Conservation (phyloP, 2,797 vertebrate genomes). For the Spinibarbus caldwelli region DNA sequence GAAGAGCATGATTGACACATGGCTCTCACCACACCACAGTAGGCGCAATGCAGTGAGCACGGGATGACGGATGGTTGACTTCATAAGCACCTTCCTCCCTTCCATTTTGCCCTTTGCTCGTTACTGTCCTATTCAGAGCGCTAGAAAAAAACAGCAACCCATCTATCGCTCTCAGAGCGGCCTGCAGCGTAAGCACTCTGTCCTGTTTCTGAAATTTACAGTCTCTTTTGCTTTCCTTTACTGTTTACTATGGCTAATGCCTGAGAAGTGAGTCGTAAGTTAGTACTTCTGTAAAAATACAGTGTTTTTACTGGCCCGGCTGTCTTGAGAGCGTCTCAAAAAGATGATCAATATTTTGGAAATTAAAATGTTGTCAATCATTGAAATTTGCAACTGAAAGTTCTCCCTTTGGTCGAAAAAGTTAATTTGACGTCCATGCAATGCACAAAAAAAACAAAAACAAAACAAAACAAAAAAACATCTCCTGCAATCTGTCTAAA, state of each 20-base stretch:
- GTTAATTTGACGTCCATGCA: neutral
- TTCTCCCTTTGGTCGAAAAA: neutral
- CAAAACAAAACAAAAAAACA: neutral
- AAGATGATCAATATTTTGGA: neutral
- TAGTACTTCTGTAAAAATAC: no score
- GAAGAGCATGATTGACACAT: conserved; percentile 53
- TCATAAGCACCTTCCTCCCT: conserved; percentile 24
- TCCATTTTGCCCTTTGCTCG: conserved; percentile 2
- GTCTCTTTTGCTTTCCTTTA: neutral
- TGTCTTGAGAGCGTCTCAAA: neutral
- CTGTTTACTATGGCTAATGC: neutral
- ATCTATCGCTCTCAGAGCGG: conserved; percentile 23
- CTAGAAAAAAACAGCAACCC: conserved; percentile 30
- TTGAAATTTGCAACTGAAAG: neutral
- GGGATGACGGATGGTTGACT: conserved; percentile 41
- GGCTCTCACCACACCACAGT: conserved; percentile 30
- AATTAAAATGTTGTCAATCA: neutral
- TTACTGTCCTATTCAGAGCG: conserved; percentile 32
- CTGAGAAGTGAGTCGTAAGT: neutral
- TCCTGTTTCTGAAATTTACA: conserved; percentile 38
- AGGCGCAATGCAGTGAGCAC: conserved; percentile 54
- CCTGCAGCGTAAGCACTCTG: conserved; percentile 54
- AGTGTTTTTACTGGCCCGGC: neutral
- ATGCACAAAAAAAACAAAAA: neutral
- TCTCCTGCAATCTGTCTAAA: neutral